Evolutionary conservation across 2,888 invertebrate species (phyloP), one percentile per base, ranked within the genome.

Genomic region (Cheilosia pagana): DNA sequence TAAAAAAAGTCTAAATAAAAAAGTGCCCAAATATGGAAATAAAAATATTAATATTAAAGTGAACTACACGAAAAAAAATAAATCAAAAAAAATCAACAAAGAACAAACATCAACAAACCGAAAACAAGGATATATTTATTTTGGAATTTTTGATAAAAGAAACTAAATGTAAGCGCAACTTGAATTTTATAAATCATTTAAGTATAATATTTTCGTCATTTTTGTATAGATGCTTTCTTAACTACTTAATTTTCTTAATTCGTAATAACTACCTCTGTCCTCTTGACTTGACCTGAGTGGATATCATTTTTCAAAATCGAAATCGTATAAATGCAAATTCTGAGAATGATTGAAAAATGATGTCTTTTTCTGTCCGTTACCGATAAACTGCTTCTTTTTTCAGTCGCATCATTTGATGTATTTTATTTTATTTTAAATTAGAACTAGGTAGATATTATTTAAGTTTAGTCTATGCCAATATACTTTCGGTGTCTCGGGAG

Each of bases 301-400:
- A 25, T 45, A 28, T 78, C 83, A 74, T 83, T 83, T 83, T 78
- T 83, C 83, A 79, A 83, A 83, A 53, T 68, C 68, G 7, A 83
- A 83, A 83, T 83, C 83, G 74, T 83, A 83, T 78, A 79, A 79
- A 78, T 41, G 23, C 21, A 79, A 79, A 79, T 79, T 78, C 83
- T 78, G 83, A 79, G 83, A 83, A 83, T 83, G 83, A 83, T 83
- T 75, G 83, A 83, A 52, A 83, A 83, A 78, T 83, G 83, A 83
- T 77, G 59, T 50, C 43, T 68, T 55, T 68, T 55, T 10, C 28
- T 72, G 12, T 48, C 35, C 48, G 28, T 45, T 55, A 62, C 28
- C 62, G 10, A 59, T 19, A 52, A 41, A 52, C 4, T 23, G 4
- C 4, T 50, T 43, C 1, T 39, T 19, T 55, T 39, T 41, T 50